Percentiles rank a stretch among this genome's conserved stretches.
Conservation (phyloP, 2,797 vertebrate species). For the Lithobates sylvaticus region DNA sequence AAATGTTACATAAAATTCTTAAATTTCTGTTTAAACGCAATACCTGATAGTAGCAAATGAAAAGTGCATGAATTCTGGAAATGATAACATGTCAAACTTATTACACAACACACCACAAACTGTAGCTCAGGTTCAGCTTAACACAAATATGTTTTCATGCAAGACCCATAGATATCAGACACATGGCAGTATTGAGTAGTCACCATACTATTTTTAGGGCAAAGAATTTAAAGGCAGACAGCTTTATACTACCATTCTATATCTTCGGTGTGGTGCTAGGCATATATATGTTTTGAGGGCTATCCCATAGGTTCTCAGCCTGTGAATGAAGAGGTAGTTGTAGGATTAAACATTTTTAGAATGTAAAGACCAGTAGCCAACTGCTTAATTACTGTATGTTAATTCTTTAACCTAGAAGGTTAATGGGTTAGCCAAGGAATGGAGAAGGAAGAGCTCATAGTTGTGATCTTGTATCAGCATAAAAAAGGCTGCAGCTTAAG, state of each 20-base stretch:
- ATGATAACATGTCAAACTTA: background rate
- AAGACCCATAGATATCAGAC: background rate
- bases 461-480: too few species aligned
- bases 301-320: background rate
- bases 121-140: background rate
- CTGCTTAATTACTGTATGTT: too few species aligned
- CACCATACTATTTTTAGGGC: too few species aligned
- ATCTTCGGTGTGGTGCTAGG: too few species aligned
- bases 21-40: background rate
- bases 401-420: too few species aligned
- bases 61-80: background rate
- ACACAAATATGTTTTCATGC: background rate
- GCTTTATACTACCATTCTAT: background rate
- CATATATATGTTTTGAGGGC: background rate
- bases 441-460: too few species aligned
- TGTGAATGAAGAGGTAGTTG: too few species aligned
- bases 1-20: background rate
- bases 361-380: background rate
- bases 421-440: too few species aligned
- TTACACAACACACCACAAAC: background rate
- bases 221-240: background rate
- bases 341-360: background rate
- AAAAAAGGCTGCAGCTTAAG: too few species aligned
- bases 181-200: background rate
- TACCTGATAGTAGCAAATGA: background rate